Conservation (phyloP, 2,797 vertebrate genomes). For the Tamandua tetradactyla region DNA sequence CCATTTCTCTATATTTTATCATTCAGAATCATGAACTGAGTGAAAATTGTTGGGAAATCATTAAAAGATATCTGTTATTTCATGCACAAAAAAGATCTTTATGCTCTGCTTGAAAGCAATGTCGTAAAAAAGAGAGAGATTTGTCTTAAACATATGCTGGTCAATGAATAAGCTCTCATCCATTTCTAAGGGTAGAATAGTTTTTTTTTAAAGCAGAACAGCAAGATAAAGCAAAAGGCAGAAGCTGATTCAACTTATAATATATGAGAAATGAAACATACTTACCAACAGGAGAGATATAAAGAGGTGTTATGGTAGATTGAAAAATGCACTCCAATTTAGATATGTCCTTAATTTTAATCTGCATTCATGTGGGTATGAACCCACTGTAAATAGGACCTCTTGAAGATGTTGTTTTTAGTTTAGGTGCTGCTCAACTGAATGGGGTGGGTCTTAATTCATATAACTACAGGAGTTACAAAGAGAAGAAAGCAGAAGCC, state of each 20-base stretch:
- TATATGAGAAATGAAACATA: not conserved
- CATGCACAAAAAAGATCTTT: not conserved
- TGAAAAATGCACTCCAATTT: too few relatives aligned
- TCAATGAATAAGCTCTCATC: not conserved
- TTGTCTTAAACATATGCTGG: not conserved
- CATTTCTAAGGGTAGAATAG: not conserved
- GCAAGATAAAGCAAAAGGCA: not conserved
- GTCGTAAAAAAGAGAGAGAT: not conserved
- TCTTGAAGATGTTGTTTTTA: too few relatives aligned
- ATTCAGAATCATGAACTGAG: not conserved
- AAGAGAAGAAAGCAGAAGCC: too few relatives aligned
- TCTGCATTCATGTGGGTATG: too few relatives aligned
- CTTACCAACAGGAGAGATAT: not conserved
- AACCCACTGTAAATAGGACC: too few relatives aligned
- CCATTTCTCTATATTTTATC: not conserved
- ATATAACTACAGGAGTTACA: too few relatives aligned
- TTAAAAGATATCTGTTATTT: not conserved
- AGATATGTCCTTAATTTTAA: too few relatives aligned
- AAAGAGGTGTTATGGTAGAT: not conserved
- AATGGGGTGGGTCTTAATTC: too few relatives aligned
- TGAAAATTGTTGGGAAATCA: slow-evolving; percentile 13
- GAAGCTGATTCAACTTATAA: not conserved
- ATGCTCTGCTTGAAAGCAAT: not conserved
- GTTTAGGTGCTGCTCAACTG: too few relatives aligned
- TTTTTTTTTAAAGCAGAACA: slow-evolving; percentile 29